Evolutionary conservation across 2,888 invertebrate genomes (phyloP).

Genomic region (Hirudinaria manillensis): DNA sequence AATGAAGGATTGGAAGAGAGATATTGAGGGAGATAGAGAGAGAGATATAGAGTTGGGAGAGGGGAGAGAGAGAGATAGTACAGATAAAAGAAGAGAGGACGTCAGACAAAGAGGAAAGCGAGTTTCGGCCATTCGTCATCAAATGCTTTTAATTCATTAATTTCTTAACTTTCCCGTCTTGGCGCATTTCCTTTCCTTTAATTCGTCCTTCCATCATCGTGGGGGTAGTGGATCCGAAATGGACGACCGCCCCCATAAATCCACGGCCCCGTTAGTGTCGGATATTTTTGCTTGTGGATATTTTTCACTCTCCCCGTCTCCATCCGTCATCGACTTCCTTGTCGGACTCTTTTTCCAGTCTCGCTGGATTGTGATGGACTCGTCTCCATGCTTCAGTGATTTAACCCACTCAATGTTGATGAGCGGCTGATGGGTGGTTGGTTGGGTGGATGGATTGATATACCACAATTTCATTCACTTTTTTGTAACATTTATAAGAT

Average conservation of each 20-base stretch:
- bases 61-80: too few relatives aligned
- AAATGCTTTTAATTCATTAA: slow-evolving; percentile 13
- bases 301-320: too few relatives aligned
- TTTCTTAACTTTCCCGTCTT: slow-evolving; percentile 10
- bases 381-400: neutral
- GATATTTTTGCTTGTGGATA: too few relatives aligned
- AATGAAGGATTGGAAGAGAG: neutral
- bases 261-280: too few relatives aligned
- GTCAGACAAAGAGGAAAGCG: neutral
- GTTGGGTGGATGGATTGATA: neutral
- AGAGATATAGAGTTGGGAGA: neutral
- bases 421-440: neutral
- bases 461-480: too few relatives aligned
- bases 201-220: neutral
- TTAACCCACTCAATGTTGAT: neutral
- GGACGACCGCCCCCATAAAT: neutral
- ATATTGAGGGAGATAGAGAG: neutral
- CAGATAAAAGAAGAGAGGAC: neutral
- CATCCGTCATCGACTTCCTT: too few relatives aligned
- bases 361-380: too few relatives aligned
- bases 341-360: too few relatives aligned
- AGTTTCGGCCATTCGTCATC: neutral
- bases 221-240: too few relatives aligned
- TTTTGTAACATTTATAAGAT: too few relatives aligned
- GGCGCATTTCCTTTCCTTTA: slow-evolving; percentile 9